These are phyloP conservation scores for Drosophila cognata DNA, from an alignment of 2,888 invertebrate species.

Conservation along the genomic window DNA sequence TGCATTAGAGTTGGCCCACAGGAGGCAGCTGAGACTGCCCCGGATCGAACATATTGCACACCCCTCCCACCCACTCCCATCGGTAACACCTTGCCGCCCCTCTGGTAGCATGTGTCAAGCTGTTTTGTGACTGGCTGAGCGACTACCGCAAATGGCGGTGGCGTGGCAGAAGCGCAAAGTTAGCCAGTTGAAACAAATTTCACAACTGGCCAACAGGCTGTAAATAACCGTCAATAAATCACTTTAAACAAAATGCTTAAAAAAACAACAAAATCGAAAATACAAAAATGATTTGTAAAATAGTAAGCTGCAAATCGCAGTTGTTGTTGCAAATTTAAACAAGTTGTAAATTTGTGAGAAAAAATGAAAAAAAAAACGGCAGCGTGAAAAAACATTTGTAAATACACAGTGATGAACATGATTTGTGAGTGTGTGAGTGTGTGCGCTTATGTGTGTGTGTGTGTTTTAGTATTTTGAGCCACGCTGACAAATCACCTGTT, in stretches of 20 bases:
- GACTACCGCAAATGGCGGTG: slow-evolving; percentile 53
- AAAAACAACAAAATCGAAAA: slow-evolving; percentile 7
- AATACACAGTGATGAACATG: slow-evolving; percentile 66
- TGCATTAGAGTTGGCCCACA: slow-evolving; percentile 63
- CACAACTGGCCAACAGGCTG: slow-evolving; percentile 66
- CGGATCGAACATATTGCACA: slow-evolving; percentile 18
- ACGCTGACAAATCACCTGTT: slow-evolving; percentile 56
- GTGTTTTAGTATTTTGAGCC: slow-evolving; percentile 11
- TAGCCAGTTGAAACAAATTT: slow-evolving; percentile 65
- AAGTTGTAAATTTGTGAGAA: slow-evolving; percentile 68
- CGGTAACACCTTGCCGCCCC: neutral
- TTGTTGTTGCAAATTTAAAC: slow-evolving; percentile 65
- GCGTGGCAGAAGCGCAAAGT: slow-evolving; percentile 60
- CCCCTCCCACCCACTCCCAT: neutral
- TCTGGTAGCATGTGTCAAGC: slow-evolving; percentile 49
- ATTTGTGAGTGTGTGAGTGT: slow-evolving; percentile 15
- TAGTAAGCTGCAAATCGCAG: slow-evolving; percentile 40
- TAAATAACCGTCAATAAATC: slow-evolving; percentile 76
- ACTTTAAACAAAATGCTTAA: slow-evolving; percentile 66
- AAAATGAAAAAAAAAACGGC: slow-evolving; percentile 19
- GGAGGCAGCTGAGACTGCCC: slow-evolving; percentile 16
- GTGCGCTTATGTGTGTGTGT: slow-evolving; percentile 5
- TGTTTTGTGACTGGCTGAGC: slow-evolving; percentile 46
- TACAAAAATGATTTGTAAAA: slow-evolving; percentile 49
- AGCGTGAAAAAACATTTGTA: slow-evolving; percentile 55